Evolutionary conservation across 30 jellyfish, hydroid and myxozoan genomes (phyloP).

Genomic region (Aurelia aurita complex sp. Pacific): DNA sequence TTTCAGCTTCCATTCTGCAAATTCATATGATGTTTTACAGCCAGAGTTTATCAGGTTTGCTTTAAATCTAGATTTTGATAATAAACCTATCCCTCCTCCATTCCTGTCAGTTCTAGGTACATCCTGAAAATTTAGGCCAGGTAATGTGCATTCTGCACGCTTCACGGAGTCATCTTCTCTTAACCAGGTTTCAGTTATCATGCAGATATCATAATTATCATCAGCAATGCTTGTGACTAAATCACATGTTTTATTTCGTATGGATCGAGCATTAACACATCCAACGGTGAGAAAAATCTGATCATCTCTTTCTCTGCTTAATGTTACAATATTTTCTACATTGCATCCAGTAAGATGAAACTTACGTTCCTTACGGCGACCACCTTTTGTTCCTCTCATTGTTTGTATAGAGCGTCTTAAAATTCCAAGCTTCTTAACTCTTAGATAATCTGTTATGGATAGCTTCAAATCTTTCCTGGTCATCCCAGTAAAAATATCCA

Average conservation of each 20-base stretch:
- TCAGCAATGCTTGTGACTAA: conserved; percentile 22
- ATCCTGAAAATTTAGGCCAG: neutral
- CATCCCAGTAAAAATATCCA: neutral
- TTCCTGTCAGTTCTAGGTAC: no score
- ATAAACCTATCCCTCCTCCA: conserved; percentile 26
- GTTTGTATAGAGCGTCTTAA: neutral
- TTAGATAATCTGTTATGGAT: neutral
- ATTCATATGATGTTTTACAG: conserved; percentile 39
- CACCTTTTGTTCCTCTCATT: no score
- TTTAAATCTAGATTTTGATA: conserved; percentile 24
- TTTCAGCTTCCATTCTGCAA: conserved; percentile 38
- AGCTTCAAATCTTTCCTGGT: conserved; percentile 5
- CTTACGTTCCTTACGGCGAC: neutral
- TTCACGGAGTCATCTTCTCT: no score
- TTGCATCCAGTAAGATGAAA: conserved; percentile 11
- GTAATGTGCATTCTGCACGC: no score
- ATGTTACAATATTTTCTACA: neutral
- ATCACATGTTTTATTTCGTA: conserved; percentile 13
- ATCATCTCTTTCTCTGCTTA: neutral
- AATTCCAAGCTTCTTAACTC: conserved; percentile 1
- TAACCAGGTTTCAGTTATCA: neutral
- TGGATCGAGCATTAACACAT: conserved; percentile 23
- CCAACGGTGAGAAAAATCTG: neutral
- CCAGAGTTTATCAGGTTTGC: conserved; percentile 28
- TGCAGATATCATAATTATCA: conserved; percentile 25